A percentile compares a stretch with the other conserved stretches of the same genome.
Evolutionary conservation across 92 coral and sea anemone species (phyloP).

Genomic region (Porites divaricata): DNA sequence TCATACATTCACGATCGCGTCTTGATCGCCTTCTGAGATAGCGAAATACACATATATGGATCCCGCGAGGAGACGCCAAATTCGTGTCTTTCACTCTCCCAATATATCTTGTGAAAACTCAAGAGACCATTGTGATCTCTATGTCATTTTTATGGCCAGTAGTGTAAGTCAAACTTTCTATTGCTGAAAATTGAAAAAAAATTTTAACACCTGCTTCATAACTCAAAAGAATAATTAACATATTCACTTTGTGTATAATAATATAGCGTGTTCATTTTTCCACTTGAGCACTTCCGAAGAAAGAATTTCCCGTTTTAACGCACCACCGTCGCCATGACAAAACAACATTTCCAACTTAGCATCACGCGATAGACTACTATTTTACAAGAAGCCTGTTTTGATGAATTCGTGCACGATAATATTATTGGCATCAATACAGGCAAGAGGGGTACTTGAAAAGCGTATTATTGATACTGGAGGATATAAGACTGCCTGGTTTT

Average conservation of each 20-base stretch:
- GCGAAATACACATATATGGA: too few species aligned
- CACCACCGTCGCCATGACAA: constrained; percentile 39
- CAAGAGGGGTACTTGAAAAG: background rate
- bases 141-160: too few species aligned
- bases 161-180: too few species aligned
- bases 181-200: too few species aligned
- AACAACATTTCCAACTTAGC: constrained; percentile 2
- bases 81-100: too few species aligned
- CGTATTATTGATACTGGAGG: background rate
- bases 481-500: background rate
- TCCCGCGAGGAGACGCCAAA: too few species aligned
- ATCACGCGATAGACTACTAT: background rate
- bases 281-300: constrained; percentile 26
- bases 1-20: too few species aligned
- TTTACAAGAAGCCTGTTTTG: constrained; percentile 3
- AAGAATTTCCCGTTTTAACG: constrained; percentile 14
- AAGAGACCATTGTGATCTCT: too few species aligned
- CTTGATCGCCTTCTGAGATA: too few species aligned
- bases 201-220: too few species aligned
- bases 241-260: background rate
- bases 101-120: too few species aligned
- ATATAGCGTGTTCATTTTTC: constrained; percentile 6
- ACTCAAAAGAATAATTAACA: background rate
- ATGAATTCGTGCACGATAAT: background rate
- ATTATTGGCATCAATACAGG: too few species aligned